These are phyloP conservation scores for Psilopogon haemacephalus DNA, from an alignment of 2,113 vertebrate genomes.

Conservation along the genomic window DNA sequence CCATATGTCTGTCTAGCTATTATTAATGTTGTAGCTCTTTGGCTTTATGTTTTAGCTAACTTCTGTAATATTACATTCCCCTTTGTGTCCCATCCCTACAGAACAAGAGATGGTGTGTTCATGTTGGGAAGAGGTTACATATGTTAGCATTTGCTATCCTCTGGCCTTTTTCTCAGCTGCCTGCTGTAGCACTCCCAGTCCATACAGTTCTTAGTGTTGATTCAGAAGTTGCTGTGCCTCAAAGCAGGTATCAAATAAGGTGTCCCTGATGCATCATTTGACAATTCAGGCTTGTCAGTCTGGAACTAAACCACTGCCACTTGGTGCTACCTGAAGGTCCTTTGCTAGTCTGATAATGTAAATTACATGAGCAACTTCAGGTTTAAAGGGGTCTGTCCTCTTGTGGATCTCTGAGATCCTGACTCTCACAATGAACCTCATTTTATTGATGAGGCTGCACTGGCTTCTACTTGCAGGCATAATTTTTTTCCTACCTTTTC, in stretches of 20 bases:
- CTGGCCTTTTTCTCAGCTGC: neutral
- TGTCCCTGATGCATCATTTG: neutral
- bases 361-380: neutral
- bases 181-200: neutral
- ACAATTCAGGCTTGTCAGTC: neutral
- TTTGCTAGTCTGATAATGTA: neutral
- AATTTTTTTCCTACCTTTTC: neutral
- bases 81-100: too few species aligned
- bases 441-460: neutral
- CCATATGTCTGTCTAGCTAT: neutral
- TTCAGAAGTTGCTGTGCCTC: neutral
- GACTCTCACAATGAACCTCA: neutral
- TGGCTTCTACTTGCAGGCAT: neutral
- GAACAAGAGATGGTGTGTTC: neutral
- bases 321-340: neutral
- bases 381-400: neutral
- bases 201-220: neutral
- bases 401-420: neutral
- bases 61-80: fast-evolving
- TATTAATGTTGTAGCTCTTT: neutral
- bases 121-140: neutral
- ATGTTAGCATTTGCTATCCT: neutral
- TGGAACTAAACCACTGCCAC: neutral
- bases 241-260: neutral
- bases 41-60: neutral